A percentile compares a stretch with the other conserved stretches of the same genome.
Conservation (phyloP, 2,113 vertebrate species). For the Harpagus bidentatus region DNA sequence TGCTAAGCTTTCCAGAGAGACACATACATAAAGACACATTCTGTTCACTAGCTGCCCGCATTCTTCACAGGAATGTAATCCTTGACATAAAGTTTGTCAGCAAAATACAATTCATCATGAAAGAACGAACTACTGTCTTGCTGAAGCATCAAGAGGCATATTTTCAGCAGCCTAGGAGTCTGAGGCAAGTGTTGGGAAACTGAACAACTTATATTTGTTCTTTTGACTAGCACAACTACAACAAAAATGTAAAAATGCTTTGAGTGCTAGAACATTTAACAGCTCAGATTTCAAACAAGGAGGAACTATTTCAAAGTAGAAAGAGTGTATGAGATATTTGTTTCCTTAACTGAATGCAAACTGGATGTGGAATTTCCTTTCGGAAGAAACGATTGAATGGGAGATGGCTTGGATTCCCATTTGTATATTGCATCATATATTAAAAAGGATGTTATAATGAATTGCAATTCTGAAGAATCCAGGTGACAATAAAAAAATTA, state of each 20-base stretch:
- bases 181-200: neutral
- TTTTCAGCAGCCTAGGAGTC: neutral
- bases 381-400: neutral
- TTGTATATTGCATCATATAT: conserved; percentile 24
- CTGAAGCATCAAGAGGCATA: neutral
- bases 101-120: neutral
- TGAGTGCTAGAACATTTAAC: neutral
- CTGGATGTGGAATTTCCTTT: conserved; percentile 57
- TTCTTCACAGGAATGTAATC: neutral
- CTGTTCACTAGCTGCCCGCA: neutral
- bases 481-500: neutral
- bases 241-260: neutral
- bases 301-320: conserved; percentile 8
- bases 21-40: neutral
- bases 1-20: neutral
- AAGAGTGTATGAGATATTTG: neutral
- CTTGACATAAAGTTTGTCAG: neutral
- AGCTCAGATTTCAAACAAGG: conserved; percentile 19
- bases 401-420: conserved; percentile 12
- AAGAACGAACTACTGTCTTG: conserved; percentile 29
- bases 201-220: neutral
- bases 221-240: neutral
- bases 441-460: conserved; percentile 20
- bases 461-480: neutral
- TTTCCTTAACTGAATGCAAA: conserved; percentile 54